Evolutionary conservation across 2,113 vertebrate genomes (phyloP), one percentile per base, ranked within the genome.

Genomic region (Poecile atricapillus): DNA sequence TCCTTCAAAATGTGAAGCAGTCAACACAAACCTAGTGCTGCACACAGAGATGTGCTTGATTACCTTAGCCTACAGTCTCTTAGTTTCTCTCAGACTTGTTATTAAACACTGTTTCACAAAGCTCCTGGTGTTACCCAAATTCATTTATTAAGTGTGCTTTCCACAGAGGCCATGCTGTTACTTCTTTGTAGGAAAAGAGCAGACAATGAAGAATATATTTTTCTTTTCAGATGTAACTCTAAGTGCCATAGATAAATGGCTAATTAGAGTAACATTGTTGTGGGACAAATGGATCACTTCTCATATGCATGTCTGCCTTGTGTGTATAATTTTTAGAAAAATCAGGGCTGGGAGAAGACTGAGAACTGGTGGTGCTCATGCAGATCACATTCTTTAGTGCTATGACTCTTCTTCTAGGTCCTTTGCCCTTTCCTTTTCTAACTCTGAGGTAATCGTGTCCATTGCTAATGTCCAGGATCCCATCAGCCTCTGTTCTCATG

Each of bases 401-500:
- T 23, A 7, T 4, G 7, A 39, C 7, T 74, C 30, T 59, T 70
- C 23, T 60, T 68, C 17, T 11, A 19, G 7, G 20, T 68, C 13
- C 10, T 91, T 68, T 31, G 3, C 12, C 24, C 13, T n/a, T 83
- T 81, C 21, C 35, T 82, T 0, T 23, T 31, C 71, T 55, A 43
- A 30, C 25, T 68, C 12, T 24, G 21, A 43, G 14, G 8, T 41
- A 56, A n/a, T 22, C 7, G 15, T 31, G 50, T 14, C 47, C 28
- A 2, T 18, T 59, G 33, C 8, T 56, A 8, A 44, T 18, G 35
- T 30, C 41, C 28, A 50, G 44, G 73, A 37, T 47, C 27, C n/a
- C 9, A 7, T 12, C 47, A 55, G 49, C 15, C 37, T 64, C 31
- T 2, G 5, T 44, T 73, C 30, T 69, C 0, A 0, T 0, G 1